Base-by-base conservation (phyloP, 2,113 vertebrate genomes). In the Bos indicus region DNA sequence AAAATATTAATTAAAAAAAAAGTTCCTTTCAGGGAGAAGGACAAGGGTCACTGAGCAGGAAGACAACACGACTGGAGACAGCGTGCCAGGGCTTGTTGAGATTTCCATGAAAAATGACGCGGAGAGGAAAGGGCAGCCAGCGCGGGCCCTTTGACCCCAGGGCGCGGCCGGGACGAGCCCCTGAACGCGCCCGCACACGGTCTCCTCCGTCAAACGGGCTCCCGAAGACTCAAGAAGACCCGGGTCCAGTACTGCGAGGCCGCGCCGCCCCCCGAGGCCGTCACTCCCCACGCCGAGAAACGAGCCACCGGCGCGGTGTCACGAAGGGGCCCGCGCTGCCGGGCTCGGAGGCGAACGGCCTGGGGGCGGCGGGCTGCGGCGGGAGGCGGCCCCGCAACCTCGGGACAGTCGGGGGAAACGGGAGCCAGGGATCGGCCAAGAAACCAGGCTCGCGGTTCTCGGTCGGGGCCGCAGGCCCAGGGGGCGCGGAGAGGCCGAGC, bases 171-270 rank as follows among this genome's bases (percentile, higher is more conserved):
- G 93, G 87, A 40, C 71, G 14, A 6, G n/a, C 5, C 62, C 2
- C 30, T 15, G 1, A 51, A 48, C 52, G 12, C 28, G 11, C 48
- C 62, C 7, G 19, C 21, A 8, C 28, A 4, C 28, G 30, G 1
- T 9, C 19, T n/a, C 51, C 5, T 9, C 51, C 5, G 46, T 2
- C 3, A 5, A 26, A 4, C 10, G 26, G 33, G 5, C 52, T 25
- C 33, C 81, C 59, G 1, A 12, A 51, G 5, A 3, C 46, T 12
- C 30, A 28, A 6, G 0, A 33, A 13, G 19, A 7, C 23, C 1
- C 0, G 6, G 7, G 30, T 51, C 64, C 54, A 23, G 54, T 0
- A 7, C 83, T 12, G 54, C 43, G 13, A 33, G 2, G 8, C 71
- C 40, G 2, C 40, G 14, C 36, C 67, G 71, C 30, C 3, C 30